phyloP scores from a whole-genome alignment of 2,888 invertebrate species.

The Physocephala rufipes region DNA sequence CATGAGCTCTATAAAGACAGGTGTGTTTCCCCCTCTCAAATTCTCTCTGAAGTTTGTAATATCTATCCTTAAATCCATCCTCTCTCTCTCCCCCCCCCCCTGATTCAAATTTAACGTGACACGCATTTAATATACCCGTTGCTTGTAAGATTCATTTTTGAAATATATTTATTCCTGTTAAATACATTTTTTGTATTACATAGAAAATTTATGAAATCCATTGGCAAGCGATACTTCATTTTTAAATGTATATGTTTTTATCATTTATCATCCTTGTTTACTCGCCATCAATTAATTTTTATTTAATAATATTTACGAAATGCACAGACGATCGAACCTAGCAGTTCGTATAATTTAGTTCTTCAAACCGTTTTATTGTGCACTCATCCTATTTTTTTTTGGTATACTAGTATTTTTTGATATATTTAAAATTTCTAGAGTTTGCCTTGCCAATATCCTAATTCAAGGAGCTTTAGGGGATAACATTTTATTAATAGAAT shows the following conservation, averaged over 20 bases:
- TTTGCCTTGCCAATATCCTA: too few relatives aligned
- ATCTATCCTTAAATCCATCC: neutral
- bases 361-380: too few relatives aligned
- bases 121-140: neutral
- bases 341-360: too few relatives aligned
- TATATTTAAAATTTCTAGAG: neutral
- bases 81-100: neutral
- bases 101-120: neutral
- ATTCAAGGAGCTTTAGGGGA: too few relatives aligned
- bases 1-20: constrained; percentile 65
- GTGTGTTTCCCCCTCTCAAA: constrained; percentile 53
- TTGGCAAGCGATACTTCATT: too few relatives aligned
- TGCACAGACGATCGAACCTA: too few relatives aligned
- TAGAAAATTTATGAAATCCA: too few relatives aligned
- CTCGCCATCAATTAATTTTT: neutral
- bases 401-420: neutral
- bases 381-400: neutral
- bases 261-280: neutral
- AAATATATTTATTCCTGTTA: too few relatives aligned
- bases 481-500: too few relatives aligned
- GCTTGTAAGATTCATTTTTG: neutral
- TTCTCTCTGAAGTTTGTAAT: neutral
- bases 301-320: neutral
- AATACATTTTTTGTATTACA: too few relatives aligned
- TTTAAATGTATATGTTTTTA: neutral